Conservation (phyloP, 2,797 vertebrate genomes). For the Sus cebifrons region DNA sequence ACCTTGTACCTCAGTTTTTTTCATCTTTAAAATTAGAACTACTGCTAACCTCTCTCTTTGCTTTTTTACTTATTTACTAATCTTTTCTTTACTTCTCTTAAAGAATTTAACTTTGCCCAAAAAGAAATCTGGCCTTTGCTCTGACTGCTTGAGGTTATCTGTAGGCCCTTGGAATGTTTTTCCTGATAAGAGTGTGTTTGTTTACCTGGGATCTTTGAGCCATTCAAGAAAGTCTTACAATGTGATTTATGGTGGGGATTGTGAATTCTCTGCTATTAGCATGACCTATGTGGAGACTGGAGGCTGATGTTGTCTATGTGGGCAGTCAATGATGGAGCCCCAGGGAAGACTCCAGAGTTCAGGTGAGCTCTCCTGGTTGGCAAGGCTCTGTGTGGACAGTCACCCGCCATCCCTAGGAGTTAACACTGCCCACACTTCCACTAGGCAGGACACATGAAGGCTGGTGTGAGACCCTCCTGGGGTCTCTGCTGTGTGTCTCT, state of each 20-base stretch:
- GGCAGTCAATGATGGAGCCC: not conserved
- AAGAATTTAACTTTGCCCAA: not conserved
- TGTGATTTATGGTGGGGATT: not conserved
- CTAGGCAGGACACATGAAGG: not conserved
- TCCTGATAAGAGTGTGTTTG: not conserved
- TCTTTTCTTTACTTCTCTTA: not conserved
- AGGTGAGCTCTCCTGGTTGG: not conserved
- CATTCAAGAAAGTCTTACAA: not conserved
- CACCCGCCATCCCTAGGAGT: not conserved
- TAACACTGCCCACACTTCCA: not conserved
- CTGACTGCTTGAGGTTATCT: not conserved
- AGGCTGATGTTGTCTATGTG: not conserved
- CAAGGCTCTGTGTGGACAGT: not conserved
- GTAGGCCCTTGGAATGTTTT: not conserved
- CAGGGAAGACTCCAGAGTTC: not conserved
- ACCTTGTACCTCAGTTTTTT: not conserved
- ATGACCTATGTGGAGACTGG: not conserved
- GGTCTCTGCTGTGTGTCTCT: rapidly evolving
- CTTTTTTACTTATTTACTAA: too few species aligned
- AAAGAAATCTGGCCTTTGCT: not conserved
- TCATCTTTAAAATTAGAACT: not conserved
- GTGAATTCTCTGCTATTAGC: not conserved
- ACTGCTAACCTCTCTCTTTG: not conserved
- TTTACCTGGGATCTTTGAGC: not conserved
- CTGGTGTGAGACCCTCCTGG: not conserved